phyloP scores from a whole-genome alignment of 2,113 vertebrate species.

The Oenanthe melanoleuca region DNA sequence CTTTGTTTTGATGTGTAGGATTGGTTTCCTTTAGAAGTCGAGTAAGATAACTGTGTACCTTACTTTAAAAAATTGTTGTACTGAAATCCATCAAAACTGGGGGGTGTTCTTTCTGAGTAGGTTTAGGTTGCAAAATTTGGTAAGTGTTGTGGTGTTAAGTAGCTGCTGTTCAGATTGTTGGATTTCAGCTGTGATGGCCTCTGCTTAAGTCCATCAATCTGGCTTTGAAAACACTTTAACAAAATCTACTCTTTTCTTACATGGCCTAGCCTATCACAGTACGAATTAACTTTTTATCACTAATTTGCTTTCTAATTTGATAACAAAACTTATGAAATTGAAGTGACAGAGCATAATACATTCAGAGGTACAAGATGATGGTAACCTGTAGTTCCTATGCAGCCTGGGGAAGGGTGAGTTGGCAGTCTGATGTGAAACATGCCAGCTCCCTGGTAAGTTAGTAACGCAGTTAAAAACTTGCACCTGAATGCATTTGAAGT shows the following conservation, averaged over 20 bases:
- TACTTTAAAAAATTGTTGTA: not conserved
- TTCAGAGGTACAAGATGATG: not conserved
- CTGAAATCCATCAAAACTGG: not conserved
- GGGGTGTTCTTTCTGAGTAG: not conserved
- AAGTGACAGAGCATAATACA: not conserved
- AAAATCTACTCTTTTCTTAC: not conserved
- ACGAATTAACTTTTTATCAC: not conserved
- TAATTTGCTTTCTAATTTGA: not conserved
- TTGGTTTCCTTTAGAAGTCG: not conserved
- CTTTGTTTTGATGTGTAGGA: rapidly evolving
- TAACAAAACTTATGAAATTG: not conserved
- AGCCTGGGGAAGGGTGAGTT: not conserved
- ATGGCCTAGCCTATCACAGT: not conserved
- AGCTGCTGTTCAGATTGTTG: not conserved
- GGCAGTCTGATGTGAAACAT: not conserved
- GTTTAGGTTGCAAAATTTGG: not conserved
- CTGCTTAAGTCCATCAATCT: not conserved
- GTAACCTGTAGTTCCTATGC: not conserved
- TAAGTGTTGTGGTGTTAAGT: not conserved
- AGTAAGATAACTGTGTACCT: not conserved
- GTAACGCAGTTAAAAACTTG: not conserved
- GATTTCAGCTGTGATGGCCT: not conserved
- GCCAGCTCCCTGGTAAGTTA: not conserved
- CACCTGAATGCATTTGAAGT: not conserved
- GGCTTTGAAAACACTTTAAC: not conserved